Conservation (phyloP, 2,888 invertebrate species). For the Aphidius colemani region DNA sequence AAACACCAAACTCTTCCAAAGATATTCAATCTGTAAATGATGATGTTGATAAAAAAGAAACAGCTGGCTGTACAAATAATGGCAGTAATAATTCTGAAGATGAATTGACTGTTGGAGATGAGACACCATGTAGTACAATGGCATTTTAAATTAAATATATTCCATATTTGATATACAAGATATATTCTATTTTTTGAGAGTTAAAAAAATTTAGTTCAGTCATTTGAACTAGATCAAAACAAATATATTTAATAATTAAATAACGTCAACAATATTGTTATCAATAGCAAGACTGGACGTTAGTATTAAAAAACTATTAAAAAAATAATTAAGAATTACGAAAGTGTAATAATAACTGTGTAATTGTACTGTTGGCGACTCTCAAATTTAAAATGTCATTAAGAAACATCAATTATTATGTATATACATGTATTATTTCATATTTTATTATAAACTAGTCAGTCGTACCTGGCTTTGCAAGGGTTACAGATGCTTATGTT, state of each 20-base stretch:
- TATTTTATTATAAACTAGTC: no score
- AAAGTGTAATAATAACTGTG: no score
- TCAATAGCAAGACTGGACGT: slow-evolving; percentile 40
- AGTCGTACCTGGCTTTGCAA: no score
- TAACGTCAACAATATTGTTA: slow-evolving; percentile 8
- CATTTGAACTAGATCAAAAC: background rate
- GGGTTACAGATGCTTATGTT: no score
- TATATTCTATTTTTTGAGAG: background rate
- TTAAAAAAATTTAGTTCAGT: no score
- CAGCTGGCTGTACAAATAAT: slow-evolving; percentile 30
- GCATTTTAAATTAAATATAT: no score
- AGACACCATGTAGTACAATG: background rate
- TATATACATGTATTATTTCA: no score
- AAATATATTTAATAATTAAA: background rate
- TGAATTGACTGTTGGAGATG: slow-evolving; percentile 1
- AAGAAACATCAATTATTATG: no score
- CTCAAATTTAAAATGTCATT: no score
- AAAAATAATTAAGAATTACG: slow-evolving; percentile 4
- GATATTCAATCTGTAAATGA: slow-evolving; percentile 5
- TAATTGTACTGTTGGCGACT: no score
- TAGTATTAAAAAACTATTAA: slow-evolving; percentile 38
- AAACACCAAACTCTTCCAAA: slow-evolving; percentile 13
- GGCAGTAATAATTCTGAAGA: background rate
- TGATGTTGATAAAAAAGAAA: slow-evolving; percentile 20
- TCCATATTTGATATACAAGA: no score